phyloP scores from a whole-genome alignment of 2,888 invertebrate genomes.

The Trachelus tabidus region DNA sequence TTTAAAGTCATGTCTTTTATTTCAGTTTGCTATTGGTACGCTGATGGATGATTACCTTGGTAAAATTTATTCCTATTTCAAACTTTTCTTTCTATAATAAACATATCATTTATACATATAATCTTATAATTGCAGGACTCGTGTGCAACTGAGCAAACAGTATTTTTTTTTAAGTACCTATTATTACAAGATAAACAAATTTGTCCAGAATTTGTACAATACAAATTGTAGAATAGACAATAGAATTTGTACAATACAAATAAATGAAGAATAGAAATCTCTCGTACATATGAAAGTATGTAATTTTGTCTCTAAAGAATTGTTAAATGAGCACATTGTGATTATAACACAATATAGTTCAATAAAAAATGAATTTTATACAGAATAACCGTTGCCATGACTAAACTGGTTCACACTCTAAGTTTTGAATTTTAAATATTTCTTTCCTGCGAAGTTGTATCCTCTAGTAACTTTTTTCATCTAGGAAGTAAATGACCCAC shows the following conservation, averaged over 20 bases:
- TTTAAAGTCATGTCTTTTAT: slow-evolving; percentile 53
- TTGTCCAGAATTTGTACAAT: neutral
- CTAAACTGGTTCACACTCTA: neutral
- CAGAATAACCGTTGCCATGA: neutral
- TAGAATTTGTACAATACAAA: too few species aligned
- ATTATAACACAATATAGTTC: neutral
- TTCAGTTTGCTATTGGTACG: slow-evolving; percentile 98
- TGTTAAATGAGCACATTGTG: neutral
- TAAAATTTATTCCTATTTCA: slow-evolving; percentile 65
- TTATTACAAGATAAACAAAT: neutral
- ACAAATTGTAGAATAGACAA: too few species aligned
- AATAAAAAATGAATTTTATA: neutral
- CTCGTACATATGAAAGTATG: neutral
- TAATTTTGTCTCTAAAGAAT: neutral
- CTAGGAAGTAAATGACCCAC: neutral
- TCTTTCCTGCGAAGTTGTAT: neutral
- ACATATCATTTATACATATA: neutral
- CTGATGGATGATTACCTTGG: slow-evolving; percentile 99
- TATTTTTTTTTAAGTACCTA: neutral
- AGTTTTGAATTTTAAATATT: neutral
- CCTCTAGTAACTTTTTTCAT: neutral
- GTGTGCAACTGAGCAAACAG: slow-evolving; percentile 45
- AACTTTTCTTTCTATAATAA: neutral
- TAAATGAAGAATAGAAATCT: too few species aligned
- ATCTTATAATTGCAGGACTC: slow-evolving; percentile 38